phyloP scores from a whole-genome alignment of 2,797 vertebrate species.

The Takifugu rubripes region DNA sequence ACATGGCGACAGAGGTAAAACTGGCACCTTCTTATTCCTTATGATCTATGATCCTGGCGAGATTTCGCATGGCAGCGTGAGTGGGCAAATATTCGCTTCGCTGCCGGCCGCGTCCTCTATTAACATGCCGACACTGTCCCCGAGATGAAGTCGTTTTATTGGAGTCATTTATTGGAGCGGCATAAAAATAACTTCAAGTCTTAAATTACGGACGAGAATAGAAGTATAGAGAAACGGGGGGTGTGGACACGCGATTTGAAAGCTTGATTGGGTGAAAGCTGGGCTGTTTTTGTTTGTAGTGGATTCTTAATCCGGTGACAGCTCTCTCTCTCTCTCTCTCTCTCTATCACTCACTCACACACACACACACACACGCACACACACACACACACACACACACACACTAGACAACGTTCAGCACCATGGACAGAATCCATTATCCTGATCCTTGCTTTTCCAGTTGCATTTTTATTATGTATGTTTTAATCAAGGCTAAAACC shows the following conservation, averaged over 20 bases:
- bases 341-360: too few species aligned
- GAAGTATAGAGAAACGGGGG: background rate
- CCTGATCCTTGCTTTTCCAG: slow-evolving; percentile 15
- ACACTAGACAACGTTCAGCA: slow-evolving; percentile 61
- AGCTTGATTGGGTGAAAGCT: slow-evolving; percentile 41
- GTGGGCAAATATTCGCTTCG: background rate
- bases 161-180: too few species aligned
- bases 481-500: too few species aligned
- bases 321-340: background rate
- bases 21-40: too few species aligned
- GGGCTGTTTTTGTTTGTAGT: slow-evolving; percentile 45
- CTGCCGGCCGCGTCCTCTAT: slow-evolving; percentile 37
- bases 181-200: too few species aligned
- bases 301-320: slow-evolving; percentile 58
- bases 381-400: slow-evolving; percentile 6
- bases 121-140: slow-evolving; percentile 1
- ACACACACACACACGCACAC: slow-evolving; percentile 2
- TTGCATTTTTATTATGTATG: too few species aligned
- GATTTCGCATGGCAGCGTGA: too few species aligned
- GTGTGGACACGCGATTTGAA: slow-evolving; percentile 5
- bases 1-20: slow-evolving; percentile 84
- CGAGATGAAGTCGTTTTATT: background rate
- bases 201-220: background rate
- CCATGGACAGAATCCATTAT: slow-evolving; percentile 72
- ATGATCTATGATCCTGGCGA: too few species aligned